Base-by-base conservation (phyloP, 2,888 invertebrate genomes). In the Oxycera nigricornis region DNA sequence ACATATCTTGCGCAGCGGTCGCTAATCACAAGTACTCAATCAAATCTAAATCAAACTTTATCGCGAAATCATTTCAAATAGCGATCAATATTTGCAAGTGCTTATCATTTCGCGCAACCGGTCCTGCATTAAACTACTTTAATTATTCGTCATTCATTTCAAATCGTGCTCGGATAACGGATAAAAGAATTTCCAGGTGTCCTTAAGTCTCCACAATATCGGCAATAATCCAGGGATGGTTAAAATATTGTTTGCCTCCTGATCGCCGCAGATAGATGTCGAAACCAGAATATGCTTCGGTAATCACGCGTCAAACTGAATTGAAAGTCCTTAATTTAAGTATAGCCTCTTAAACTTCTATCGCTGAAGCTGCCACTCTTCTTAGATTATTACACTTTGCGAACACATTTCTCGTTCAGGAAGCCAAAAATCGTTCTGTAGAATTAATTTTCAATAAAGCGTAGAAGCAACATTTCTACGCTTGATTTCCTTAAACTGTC, bases 391-490 rank as follows among this genome's bases (percentile, higher is more conserved):
- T n/a, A n/a, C n/a, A n/a, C n/a, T n/a, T n/a, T n/a, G n/a, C n/a
- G n/a, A n/a, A n/a, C n/a, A n/a, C n/a, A n/a, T n/a, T n/a, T n/a
- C n/a, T n/a, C n/a, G n/a, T n/a, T n/a, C n/a, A n/a, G n/a, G n/a
- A n/a, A n/a, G 50, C 14, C 39, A 14, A 31, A 7, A 68, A 30
- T 68, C 68, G 52, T 46, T 50, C 30, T 50, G 52, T 52, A 50
- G 68, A 68, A 22, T 68, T 68, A 68, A 68, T 68, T 68, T 68
- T 50, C 68, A 30, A 68, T 52, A 52, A 68, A 50, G 52, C 30
- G 46, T 9, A 39, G 50, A 68, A 68, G 26, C 52, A 52, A 35
- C 62, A 62, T 62, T 67, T 24, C 67, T 46, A 14, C 46, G 31
- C 68, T 50, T 62, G 62, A 62, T 62, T 62, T 31, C 62, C 31